A percentile compares a stretch with the other conserved stretches of the same genome.
Evolutionary conservation across 2,797 vertebrate genomes (phyloP).

Genomic region (Dendrocincla fuliginosa): DNA sequence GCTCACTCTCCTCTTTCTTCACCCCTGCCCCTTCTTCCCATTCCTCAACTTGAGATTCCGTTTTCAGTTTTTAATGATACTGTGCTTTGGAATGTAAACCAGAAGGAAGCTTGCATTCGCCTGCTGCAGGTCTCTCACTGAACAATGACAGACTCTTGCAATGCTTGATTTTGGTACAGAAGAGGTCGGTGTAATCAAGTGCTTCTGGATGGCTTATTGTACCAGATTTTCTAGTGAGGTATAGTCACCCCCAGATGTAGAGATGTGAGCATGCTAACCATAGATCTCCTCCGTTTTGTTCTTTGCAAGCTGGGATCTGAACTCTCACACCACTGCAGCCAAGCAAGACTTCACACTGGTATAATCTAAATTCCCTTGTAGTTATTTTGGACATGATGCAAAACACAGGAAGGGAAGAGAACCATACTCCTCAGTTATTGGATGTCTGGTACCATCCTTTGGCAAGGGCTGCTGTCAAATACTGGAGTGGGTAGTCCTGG

Average conservation of each 20-base stretch:
- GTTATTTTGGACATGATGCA: not conserved
- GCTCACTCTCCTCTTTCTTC: conserved; percentile 41
- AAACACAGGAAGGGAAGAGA: conserved; percentile 1
- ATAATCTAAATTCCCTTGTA: conserved; percentile 38
- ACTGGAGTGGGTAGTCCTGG: conserved; percentile 24
- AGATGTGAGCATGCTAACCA: not conserved
- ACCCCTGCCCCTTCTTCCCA: not conserved
- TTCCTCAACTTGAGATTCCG: conserved; percentile 1
- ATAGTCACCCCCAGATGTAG: not conserved
- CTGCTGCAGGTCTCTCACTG: conserved; percentile 50
- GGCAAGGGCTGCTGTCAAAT: conserved; percentile 28
- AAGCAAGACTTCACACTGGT: conserved; percentile 45
- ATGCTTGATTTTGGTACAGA: conserved; percentile 66
- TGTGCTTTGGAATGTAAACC: conserved; percentile 71
- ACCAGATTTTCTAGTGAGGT: conserved; percentile 53
- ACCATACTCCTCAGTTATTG: not conserved
- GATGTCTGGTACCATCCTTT: conserved; percentile 37
- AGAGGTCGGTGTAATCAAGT: conserved; percentile 85
- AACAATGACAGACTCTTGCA: conserved; percentile 62
- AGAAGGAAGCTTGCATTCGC: conserved; percentile 66
- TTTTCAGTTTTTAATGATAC: conserved; percentile 45
- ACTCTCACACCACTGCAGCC: conserved; percentile 54
- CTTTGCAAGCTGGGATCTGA: conserved; percentile 20
- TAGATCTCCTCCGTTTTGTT: not conserved
- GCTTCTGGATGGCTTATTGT: conserved; percentile 81